Base-by-base conservation (phyloP, 2,888 invertebrate species). In the Drosophila antonietae region DNA sequence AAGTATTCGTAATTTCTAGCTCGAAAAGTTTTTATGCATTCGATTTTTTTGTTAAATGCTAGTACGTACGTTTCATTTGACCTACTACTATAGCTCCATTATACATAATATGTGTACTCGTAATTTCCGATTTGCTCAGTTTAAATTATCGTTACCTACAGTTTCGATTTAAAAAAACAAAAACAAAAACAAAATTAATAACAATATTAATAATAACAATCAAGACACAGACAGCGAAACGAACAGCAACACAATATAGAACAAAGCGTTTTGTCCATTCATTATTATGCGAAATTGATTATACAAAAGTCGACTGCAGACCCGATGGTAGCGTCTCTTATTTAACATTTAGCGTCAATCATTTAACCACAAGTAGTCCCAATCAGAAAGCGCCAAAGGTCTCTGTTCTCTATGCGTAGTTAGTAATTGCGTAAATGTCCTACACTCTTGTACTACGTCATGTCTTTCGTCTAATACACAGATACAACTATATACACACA, bases 241-340 rank as follows among this genome's bases (percentile, higher is more conserved):
- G 63, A 60, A 78, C 61, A 57, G 46, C 35, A 72, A 63, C 44
- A 39, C 75, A 66, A 66, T 60, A 64, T 62, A 67, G 37, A 58
- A 57, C 52, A 68, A 81, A 67, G 67, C 72, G 77, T 67, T 67
- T 71, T 71, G 60, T 60, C 57, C 57, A 61, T 66, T 56, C 62
- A 70, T 58, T 18, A 70, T 39, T 51, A 56, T 70, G 56, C 44
- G 58, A 51, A 49, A 75, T 55, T 76, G 58, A 71, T 72, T 47
- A 78, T 55, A 56, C 37, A 68, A 78, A 82, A 80, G 81, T 91
- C 92, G 92, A 92, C 92, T 92, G 92, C 92, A 92, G 92, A 90
- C 92, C 92, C 92, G 93, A 91, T 84, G 88, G 91, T 80, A 90
- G 90, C 89, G 89, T 90, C 79, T 89, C 90, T 85, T 85, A 85